phyloP scores from a whole-genome alignment of 2,888 invertebrate species.

The Schizotus pectinicornis region DNA sequence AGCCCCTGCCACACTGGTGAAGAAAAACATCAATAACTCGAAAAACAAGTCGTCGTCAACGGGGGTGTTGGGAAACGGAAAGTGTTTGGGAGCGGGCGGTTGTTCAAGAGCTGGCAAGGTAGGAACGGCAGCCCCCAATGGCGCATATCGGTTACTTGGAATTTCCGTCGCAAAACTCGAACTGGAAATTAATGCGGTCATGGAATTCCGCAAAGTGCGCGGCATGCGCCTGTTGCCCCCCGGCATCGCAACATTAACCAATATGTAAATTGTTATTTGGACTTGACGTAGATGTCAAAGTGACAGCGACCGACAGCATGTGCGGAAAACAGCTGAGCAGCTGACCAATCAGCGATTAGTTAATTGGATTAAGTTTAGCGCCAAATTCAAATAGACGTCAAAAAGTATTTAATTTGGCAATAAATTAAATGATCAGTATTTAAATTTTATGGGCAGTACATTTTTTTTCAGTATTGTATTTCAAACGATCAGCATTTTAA shows the following conservation, averaged over 20 bases:
- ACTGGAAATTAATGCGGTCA: constrained; percentile 44
- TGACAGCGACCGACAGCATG: not conserved
- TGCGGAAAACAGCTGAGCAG: too few relatives aligned
- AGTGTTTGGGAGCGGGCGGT: constrained; percentile 75
- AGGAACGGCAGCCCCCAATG: constrained; percentile 44
- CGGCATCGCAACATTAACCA: constrained; percentile 36
- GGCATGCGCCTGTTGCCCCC: constrained; percentile 44
- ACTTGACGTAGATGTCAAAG: not conserved
- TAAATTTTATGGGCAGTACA: too few relatives aligned
- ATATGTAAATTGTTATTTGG: too few relatives aligned
- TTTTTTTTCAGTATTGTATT: too few relatives aligned
- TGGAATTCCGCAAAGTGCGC: constrained; percentile 42
- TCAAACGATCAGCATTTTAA: too few relatives aligned
- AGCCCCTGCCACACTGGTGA: constrained; percentile 77
- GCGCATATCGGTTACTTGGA: constrained; percentile 45
- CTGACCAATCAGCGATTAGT: not conserved
- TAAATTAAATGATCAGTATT: too few relatives aligned
- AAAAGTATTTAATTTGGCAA: too few relatives aligned
- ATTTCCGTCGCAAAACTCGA: constrained; percentile 46
- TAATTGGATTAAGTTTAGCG: not conserved
- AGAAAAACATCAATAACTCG: constrained; percentile 84
- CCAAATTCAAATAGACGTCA: not conserved
- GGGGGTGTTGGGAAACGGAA: constrained; percentile 80
- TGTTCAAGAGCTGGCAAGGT: constrained; percentile 53
- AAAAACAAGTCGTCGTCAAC: constrained; percentile 82